These are phyloP conservation scores for Volucella inanis DNA, from an alignment of 2,888 invertebrate species.

Conservation along the genomic window DNA sequence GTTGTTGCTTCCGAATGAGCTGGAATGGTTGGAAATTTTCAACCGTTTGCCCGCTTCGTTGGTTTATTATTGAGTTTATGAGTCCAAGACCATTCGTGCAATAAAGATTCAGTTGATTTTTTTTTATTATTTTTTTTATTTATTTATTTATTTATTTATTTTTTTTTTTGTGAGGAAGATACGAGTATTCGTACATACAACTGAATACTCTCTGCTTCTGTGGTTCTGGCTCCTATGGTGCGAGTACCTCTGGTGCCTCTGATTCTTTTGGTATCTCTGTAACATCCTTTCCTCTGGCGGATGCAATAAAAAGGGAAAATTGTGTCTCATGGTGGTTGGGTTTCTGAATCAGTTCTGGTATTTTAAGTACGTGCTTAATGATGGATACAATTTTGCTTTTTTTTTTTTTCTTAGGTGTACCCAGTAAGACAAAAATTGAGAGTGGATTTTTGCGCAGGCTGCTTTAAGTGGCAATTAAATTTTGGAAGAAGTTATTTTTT, in stretches of 20 bases:
- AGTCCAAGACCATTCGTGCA: constrained; percentile 62
- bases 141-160: background rate
- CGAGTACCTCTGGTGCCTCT: too few relatives aligned
- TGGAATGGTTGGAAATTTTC: constrained; percentile 9
- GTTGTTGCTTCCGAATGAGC: too few relatives aligned
- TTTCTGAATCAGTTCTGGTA: constrained; percentile 53
- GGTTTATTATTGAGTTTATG: constrained; percentile 51
- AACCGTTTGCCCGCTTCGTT: background rate
- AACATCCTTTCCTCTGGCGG: too few relatives aligned
- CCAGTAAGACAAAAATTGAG: constrained; percentile 32
- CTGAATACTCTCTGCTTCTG: background rate
- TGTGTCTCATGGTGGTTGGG: constrained; percentile 51
- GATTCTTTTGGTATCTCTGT: too few relatives aligned
- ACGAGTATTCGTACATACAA: background rate
- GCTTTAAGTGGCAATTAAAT: constrained; percentile 53
- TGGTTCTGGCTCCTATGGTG: too few relatives aligned
- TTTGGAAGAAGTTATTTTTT: constrained; percentile 20
- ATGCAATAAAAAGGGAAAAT: constrained; percentile 32
- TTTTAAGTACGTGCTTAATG: constrained; percentile 60
- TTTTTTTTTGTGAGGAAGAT: constrained; percentile 12
- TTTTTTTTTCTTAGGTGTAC: background rate
- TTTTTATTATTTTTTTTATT: background rate
- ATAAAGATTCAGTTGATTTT: constrained; percentile 38
- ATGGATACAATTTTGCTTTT: constrained; percentile 26
- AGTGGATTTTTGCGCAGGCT: constrained; percentile 33